phyloP scores from a whole-genome alignment of 2,113 vertebrate genomes.

The Pygoscelis antarcticus region DNA sequence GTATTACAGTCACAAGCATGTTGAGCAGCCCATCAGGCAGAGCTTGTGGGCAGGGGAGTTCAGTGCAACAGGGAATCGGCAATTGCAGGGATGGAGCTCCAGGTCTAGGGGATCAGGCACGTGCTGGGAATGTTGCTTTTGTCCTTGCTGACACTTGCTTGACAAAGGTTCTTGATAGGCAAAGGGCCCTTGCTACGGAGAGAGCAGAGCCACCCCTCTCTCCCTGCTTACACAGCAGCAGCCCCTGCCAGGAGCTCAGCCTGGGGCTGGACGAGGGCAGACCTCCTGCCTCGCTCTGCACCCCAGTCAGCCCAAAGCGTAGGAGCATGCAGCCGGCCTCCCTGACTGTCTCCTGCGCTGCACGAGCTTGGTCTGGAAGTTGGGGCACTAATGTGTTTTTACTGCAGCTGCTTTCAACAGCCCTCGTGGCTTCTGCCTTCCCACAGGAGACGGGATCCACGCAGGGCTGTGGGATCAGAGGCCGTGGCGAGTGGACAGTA shows the following conservation, averaged over 20 bases:
- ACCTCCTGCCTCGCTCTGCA: background rate
- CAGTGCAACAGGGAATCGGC: background rate
- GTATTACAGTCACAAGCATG: background rate
- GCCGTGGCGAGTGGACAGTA: fast-evolving
- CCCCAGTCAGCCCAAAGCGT: background rate
- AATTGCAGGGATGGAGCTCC: background rate
- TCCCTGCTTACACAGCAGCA: background rate
- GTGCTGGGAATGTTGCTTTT: background rate
- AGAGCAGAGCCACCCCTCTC: background rate
- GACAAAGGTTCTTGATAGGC: background rate
- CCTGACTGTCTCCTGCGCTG: fast-evolving
- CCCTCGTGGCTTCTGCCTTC: background rate
- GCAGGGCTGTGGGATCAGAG: fast-evolving
- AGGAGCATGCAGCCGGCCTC: background rate
- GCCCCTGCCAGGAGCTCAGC: background rate
- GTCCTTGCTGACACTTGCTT: background rate
- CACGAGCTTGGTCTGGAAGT: background rate
- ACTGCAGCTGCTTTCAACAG: background rate
- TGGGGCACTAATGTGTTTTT: fast-evolving
- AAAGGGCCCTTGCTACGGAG: background rate
- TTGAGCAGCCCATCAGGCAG: background rate
- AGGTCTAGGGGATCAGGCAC: background rate
- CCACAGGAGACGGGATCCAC: background rate
- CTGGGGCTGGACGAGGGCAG: background rate
- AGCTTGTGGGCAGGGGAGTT: background rate